Base-by-base conservation (phyloP, 2,888 invertebrate genomes). In the Ichneumoninae sp. region DNA sequence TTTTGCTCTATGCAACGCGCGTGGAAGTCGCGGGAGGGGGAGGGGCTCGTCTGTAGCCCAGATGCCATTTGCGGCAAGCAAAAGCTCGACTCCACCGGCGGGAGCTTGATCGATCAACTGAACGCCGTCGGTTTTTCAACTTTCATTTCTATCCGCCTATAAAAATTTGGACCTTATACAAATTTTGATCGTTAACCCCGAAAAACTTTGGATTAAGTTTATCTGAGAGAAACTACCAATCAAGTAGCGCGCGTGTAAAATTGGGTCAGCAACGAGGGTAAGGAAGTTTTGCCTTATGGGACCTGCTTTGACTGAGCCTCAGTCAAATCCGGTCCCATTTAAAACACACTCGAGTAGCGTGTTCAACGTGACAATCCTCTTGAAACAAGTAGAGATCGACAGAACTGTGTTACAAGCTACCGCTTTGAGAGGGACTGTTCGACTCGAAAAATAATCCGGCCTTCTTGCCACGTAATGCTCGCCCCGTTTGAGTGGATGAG, bases 91-190 rank as follows among this genome's bases (percentile, higher is more conserved):
- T 50, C 36, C 33, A 66, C 54, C 60, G 52, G 54, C 1, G 22
- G 47, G 47, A 70, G 77, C 54, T 78, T 81, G 50, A 84, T 84
- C 84, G 84, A 84, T 81, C 54, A 74, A 63, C 65, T 10, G n/a
- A 36, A 65, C 50, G 33, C n/a, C 3, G 36, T 40, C 8, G 0
- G 10, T 54, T 65, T 60, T 63, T 16, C 13, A 47, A 19, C 19
- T 47, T 69, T 26, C 3, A 10, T 63, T 33, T 8, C 3, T 6
- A 50, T 40, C 10, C 40, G 40, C 10, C n/a, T 36, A 33, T 22
- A 30, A 22, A 22, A 22, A 22, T 22, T 22, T 22, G 33, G 5
- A 6, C 19, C 2, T 8, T 30, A 3, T 4, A 65, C 7, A 16
- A 36, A n/a, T n/a, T 60, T n/a, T n/a, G 26, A 4, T 13, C 16